Base-by-base conservation (phyloP, 2,797 vertebrate species). In the Steatocranus sp. region DNA sequence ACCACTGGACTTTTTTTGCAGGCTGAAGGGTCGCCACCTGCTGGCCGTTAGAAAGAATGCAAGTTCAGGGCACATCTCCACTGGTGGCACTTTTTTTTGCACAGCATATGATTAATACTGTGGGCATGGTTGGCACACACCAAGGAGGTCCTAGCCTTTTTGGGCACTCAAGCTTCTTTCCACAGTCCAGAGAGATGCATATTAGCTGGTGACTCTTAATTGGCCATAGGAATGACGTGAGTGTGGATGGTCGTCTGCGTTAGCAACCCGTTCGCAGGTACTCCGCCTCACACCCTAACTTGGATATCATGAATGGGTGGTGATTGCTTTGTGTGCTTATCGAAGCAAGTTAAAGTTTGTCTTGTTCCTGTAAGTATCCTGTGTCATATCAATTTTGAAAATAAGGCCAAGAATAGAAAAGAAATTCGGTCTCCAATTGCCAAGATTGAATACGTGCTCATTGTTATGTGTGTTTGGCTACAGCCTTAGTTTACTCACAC, bases 361-460 rank as follows among this genome's bases (percentile, higher is more conserved):
- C 41, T 11, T 73, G 15, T 27, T 27, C 41, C 20, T 41, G 0
- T 10, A 43, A 17, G 36, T 15, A 10, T 30, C 66, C 9, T 27
- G 23, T 48, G 2, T 73, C 17, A n/a, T n/a, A 4, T 48, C 68
- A 18, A 30, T 18, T 73, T 48, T 46, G 3, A 48, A 48, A 73
- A 73, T 12, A 48, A 48, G 27, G 25, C 15, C 17, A 11, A 30
- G 17, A 48, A 48, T 25, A 68, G n/a, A 41, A 38, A 70, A 46
- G 9, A 70, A 0, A 70, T 2, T 70, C 36, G 1, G 0, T 70
- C 41, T 46, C 66, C 66, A 46, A 2, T 27, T 27, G 20, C 3
- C 9, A 11, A 46, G 9, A 70, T 5, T 30, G 10, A 46, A 70
- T 8, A 46, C 6, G 3, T 0, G 23, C 36, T 46, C 15, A 8